Evolutionary conservation across 2,888 invertebrate species (phyloP).

Genomic region (Hyalella azteca): DNA sequence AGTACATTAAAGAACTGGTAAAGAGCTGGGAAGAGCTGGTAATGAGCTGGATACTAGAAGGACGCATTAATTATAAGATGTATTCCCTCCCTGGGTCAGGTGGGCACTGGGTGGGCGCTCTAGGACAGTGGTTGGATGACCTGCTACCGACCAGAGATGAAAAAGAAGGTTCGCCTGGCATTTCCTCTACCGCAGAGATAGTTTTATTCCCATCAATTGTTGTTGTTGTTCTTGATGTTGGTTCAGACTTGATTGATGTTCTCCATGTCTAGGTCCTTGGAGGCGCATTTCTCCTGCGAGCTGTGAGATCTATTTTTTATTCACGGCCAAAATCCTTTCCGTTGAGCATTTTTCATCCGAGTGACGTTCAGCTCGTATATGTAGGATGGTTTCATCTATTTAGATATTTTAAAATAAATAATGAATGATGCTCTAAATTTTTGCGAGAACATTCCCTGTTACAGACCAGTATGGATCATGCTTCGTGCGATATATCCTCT

Average conservation of each 20-base stretch:
- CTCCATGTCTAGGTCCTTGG: conserved; percentile 4
- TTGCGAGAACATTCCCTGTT: too few relatives aligned
- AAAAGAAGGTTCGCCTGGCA: conserved; percentile 20
- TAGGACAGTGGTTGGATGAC: conserved; percentile 26
- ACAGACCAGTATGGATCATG: too few relatives aligned
- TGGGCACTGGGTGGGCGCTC: conserved; percentile 22
- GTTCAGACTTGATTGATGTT: conserved; percentile 11
- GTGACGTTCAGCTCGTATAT: too few relatives aligned
- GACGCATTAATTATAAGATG: too few relatives aligned
- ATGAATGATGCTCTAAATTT: too few relatives aligned
- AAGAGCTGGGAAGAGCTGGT: too few relatives aligned
- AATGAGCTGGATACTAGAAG: too few relatives aligned
- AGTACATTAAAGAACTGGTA: too few relatives aligned
- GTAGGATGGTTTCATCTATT: too few relatives aligned
- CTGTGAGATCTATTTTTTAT: neutral
- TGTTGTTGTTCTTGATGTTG: conserved; percentile 12
- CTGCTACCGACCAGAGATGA: conserved; percentile 13
- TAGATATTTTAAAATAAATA: too few relatives aligned
- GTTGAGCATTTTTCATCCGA: too few relatives aligned
- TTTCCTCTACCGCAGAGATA: neutral
- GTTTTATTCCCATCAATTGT: neutral
- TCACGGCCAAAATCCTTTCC: neutral
- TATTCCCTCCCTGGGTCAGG: neutral
- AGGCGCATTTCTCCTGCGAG: neutral
- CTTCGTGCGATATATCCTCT: too few relatives aligned